A percentile compares a stretch with the other conserved stretches of the same genome.
Conservation (phyloP, 1,140 invertebrate species). For the Ganaspis sp. region DNA sequence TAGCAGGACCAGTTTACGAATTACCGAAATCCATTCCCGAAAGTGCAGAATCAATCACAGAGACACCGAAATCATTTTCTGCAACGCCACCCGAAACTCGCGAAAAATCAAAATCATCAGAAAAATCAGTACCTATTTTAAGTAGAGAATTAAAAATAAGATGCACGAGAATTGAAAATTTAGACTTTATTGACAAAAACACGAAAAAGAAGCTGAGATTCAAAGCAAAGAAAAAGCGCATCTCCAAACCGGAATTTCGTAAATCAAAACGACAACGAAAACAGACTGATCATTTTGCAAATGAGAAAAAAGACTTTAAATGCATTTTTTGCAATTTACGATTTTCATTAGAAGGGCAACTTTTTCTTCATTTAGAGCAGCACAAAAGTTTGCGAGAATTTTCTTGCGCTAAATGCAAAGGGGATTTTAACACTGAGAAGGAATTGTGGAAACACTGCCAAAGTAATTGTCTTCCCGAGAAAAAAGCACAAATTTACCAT, state of each 20-base stretch:
- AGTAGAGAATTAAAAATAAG: neutral
- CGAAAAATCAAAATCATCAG: too few species aligned
- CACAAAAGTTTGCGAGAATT: neutral
- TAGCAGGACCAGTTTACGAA: neutral
- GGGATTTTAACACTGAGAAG: neutral
- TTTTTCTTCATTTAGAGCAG: neutral
- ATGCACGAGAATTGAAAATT: neutral
- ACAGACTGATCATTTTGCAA: neutral
- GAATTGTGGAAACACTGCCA: neutral
- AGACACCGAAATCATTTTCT: neutral
- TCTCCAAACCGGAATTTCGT: neutral
- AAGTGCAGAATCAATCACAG: neutral
- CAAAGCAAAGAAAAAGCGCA: neutral
- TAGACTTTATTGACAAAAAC: neutral
- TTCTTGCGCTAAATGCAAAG: neutral
- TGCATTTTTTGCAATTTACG: neutral
- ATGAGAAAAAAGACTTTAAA: neutral
- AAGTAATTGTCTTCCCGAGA: slow-evolving; percentile 5
- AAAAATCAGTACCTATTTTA: neutral
- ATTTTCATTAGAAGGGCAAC: neutral
- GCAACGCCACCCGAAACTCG: too few species aligned
- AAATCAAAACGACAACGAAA: slow-evolving; percentile 2
- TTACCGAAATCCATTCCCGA: neutral
- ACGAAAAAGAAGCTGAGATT: neutral
- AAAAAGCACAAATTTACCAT: neutral